Base-by-base conservation (phyloP, 2,113 vertebrate species). In the Oryzias celebensis region DNA sequence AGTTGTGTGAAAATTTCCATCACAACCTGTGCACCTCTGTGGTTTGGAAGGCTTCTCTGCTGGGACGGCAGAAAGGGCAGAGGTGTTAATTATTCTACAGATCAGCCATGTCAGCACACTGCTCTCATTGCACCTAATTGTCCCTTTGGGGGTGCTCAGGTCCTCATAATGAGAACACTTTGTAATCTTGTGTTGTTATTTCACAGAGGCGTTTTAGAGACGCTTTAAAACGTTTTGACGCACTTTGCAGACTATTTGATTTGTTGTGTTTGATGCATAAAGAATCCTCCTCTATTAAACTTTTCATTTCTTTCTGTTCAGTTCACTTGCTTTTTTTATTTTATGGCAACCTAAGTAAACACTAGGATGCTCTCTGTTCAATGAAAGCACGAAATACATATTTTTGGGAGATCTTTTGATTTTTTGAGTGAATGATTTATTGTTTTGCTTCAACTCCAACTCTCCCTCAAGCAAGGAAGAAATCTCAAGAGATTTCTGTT, bases 71-170 rank as follows among this genome's bases (percentile, higher is more conserved):
- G 65, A 68, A 79, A 89, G 88, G 86, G 84, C 83, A 86, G 82
- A 72, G 84, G 84, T 91, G 88, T 88, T 93, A 90, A 92, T 92
- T 91, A 91, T 82, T 88, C 81, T 63, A 72, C 78, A 83, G 76
- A 84, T 89, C 83, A 77, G 82, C 87, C 2, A 68, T 79, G 77
- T 92, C 91, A 90, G 90, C 90, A 87, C 71, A 92, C 82, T 67
- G 68, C 78, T 88, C 82, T 87, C 85, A 90, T 91, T 86, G 84
- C 73, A 73, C 68, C 75, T 89, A 92, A 91, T 90, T 85, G 87
- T 87, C 88, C 85, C 87, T 84, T 62, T 82, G 80, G 76, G 78
- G 68, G 73, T 61, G 36, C 68, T 86, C 80, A 77, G 71, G 71
- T 77, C 66, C 84, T 88, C 82, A 87, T 89, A 85, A 90, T 78